phyloP scores from a whole-genome alignment of 2,113 vertebrate genomes.

The Scalopus aquaticus region DNA sequence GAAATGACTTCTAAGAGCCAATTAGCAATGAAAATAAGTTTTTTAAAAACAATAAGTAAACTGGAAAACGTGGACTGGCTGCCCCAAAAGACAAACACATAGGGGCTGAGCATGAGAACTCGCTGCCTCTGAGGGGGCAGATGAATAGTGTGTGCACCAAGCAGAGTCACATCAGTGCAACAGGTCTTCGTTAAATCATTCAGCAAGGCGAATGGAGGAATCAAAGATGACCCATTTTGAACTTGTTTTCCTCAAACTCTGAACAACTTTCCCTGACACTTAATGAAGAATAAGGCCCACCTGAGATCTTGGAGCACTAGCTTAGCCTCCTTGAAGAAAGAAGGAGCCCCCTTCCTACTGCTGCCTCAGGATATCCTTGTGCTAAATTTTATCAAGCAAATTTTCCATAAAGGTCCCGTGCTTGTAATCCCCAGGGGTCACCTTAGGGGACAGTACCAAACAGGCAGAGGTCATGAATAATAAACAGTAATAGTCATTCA shows the following conservation, averaged over 20 bases:
- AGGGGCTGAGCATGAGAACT: not conserved
- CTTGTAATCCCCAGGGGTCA: not conserved
- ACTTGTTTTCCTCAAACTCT: not conserved
- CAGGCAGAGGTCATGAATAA: not conserved
- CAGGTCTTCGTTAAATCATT: not conserved
- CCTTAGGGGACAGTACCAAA: not conserved
- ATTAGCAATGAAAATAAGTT: not conserved
- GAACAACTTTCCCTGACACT: not conserved
- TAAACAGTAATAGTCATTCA: not conserved
- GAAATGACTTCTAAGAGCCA: not conserved
- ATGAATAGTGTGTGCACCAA: accelerated
- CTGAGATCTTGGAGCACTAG: not conserved
- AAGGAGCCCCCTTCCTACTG: not conserved
- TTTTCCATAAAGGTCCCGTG: not conserved
- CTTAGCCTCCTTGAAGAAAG: not conserved
- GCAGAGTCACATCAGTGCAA: not conserved
- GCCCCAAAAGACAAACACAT: not conserved
- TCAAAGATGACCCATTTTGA: not conserved
- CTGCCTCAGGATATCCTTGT: not conserved
- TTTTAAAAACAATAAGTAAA: not conserved
- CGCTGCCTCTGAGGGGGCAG: not conserved
- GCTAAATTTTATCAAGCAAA: not conserved
- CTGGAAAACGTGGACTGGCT: not conserved
- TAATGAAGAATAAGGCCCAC: not conserved
- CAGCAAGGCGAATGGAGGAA: not conserved